Percentiles rank a stretch among this genome's conserved stretches.
phyloP scores from a whole-genome alignment of 2,888 invertebrate genomes.

The Hedychridium roseum region DNA sequence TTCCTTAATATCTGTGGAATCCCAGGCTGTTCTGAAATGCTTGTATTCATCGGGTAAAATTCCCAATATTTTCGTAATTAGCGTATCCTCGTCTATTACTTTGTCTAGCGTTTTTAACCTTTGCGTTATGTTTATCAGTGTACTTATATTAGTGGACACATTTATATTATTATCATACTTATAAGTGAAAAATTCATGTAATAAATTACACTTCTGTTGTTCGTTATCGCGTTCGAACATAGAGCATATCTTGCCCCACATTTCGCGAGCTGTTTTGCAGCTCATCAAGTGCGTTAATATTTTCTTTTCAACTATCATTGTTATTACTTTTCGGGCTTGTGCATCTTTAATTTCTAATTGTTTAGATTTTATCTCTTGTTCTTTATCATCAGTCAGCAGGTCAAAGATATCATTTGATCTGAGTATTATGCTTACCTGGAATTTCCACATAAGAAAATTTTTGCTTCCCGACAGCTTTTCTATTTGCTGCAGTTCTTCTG shows the following conservation, averaged over 20 bases:
- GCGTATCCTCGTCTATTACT: slow-evolving; percentile 18
- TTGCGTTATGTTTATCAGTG: slow-evolving; percentile 16
- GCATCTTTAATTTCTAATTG: too few species aligned
- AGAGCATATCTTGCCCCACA: slow-evolving; percentile 13
- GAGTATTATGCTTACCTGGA: slow-evolving; percentile 13
- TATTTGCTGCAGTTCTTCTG: slow-evolving; percentile 11
- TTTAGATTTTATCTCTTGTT: slow-evolving; percentile 1
- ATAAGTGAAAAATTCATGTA: slow-evolving; percentile 21
- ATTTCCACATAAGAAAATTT: slow-evolving; percentile 28
- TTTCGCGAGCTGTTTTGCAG: slow-evolving; percentile 18
- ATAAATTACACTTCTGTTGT: slow-evolving; percentile 19
- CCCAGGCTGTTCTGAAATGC: slow-evolving; percentile 23
- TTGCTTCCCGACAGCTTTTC: slow-evolving; percentile 16
- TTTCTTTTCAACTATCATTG: slow-evolving; percentile 10
- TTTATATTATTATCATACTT: slow-evolving; percentile 12
- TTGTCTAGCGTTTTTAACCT: slow-evolving; percentile 16
- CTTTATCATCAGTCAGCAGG: neutral
- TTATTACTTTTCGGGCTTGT: slow-evolving; percentile 10
- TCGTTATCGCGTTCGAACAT: slow-evolving; percentile 16
- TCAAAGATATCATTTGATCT: neutral
- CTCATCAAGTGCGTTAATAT: slow-evolving; percentile 12
- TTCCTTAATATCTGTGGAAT: slow-evolving; percentile 14
- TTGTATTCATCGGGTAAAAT: slow-evolving; percentile 12
- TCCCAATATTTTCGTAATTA: slow-evolving; percentile 21
- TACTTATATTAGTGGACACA: slow-evolving; percentile 17